These are phyloP conservation scores for Eupsittula cactorum DNA, from an alignment of 2,113 vertebrate species.

Conservation along the genomic window DNA sequence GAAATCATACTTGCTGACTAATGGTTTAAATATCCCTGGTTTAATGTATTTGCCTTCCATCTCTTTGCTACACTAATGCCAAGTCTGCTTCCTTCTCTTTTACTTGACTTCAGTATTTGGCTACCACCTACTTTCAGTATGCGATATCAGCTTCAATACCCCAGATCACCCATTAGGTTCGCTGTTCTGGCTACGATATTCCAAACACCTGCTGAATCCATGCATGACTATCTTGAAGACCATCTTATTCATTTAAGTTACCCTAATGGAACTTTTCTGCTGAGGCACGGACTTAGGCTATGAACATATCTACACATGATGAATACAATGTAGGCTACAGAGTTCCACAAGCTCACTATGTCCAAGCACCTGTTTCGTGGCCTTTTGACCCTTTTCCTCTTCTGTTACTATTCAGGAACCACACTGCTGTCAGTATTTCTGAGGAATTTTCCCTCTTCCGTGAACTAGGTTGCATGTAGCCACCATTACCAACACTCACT, in stretches of 20 bases:
- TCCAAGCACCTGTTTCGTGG: neutral
- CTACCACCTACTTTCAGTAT: neutral
- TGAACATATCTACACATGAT: neutral
- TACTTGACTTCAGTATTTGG: neutral
- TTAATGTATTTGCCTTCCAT: neutral
- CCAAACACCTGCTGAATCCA: neutral
- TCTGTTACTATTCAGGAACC: neutral
- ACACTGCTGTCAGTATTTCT: neutral
- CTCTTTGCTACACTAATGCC: neutral
- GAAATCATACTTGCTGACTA: neutral
- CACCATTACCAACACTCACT: neutral
- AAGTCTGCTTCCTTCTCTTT: neutral
- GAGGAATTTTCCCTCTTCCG: neutral
- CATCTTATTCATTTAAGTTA: neutral
- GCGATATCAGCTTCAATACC: neutral
- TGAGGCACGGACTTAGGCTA: neutral
- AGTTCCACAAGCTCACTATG: neutral
- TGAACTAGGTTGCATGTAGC: neutral
- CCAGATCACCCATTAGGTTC: neutral
- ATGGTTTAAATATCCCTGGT: neutral
- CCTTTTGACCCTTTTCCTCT: neutral
- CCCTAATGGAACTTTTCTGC: neutral
- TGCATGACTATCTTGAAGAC: neutral
- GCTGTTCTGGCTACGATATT: neutral
- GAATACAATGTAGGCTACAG: neutral